Evolutionary conservation across 2,113 vertebrate species (phyloP).

Genomic region (Dermatemys mawii): DNA sequence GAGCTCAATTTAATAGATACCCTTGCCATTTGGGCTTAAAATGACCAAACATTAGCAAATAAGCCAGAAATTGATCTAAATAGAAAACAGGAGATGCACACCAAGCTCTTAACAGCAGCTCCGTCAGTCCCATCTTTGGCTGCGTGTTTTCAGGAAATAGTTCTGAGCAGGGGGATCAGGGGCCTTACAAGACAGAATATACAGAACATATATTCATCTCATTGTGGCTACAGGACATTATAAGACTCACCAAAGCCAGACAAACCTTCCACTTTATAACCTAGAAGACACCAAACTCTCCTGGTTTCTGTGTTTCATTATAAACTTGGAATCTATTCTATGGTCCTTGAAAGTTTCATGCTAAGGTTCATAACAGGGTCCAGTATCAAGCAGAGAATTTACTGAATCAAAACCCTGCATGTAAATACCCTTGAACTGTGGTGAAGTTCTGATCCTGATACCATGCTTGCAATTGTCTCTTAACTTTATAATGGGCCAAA

Average conservation of each 20-base stretch:
- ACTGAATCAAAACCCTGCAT: background rate
- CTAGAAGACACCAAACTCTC: background rate
- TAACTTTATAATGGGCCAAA: background rate
- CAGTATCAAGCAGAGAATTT: background rate
- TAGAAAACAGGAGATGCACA: background rate
- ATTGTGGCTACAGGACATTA: background rate
- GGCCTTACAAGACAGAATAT: background rate
- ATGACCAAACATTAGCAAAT: accelerated
- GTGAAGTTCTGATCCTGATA: background rate
- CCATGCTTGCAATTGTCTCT: background rate
- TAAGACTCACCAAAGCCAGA: background rate
- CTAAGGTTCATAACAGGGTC: background rate
- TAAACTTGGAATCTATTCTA: background rate
- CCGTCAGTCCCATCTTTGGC: background rate
- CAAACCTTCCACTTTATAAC: background rate
- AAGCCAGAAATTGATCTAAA: background rate
- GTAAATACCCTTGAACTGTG: background rate
- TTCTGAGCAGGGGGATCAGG: background rate
- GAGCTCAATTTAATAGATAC: accelerated
- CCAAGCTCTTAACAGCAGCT: background rate
- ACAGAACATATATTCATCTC: background rate
- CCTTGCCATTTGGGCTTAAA: background rate
- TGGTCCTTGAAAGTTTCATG: background rate
- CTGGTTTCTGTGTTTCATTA: background rate
- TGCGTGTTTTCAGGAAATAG: background rate